These are phyloP conservation scores for Agrypnus murinus DNA, from an alignment of 2,888 invertebrate genomes.

Conservation along the genomic window DNA sequence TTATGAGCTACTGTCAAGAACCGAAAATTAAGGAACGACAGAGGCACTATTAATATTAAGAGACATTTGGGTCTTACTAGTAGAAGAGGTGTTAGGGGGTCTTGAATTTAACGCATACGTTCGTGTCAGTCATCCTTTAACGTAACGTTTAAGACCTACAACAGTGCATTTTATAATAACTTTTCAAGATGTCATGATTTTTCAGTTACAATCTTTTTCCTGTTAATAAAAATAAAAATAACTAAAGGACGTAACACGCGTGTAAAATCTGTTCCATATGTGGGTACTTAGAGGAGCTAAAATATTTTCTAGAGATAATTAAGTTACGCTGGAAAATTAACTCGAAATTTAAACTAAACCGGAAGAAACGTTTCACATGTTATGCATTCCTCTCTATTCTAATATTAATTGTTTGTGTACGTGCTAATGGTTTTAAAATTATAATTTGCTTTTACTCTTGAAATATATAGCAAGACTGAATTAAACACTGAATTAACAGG, in stretches of 20 bases:
- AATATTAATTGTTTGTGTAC: constrained; percentile 1
- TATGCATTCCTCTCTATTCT: not conserved
- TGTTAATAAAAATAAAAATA: not conserved
- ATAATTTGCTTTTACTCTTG: not conserved
- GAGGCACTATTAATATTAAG: constrained; percentile 28
- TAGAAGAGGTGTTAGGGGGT: constrained; percentile 20
- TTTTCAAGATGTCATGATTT: constrained; percentile 22
- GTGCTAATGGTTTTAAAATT: constrained; percentile 14
- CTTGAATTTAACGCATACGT: constrained; percentile 37
- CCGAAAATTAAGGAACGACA: constrained; percentile 44
- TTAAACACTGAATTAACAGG: too few relatives aligned
- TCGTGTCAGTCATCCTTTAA: constrained; percentile 32
- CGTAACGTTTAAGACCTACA: constrained; percentile 20
- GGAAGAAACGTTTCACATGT: not conserved
- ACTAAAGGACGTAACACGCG: constrained; percentile 9
- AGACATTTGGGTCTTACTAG: constrained; percentile 31
- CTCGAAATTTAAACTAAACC: not conserved
- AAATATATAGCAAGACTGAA: too few relatives aligned
- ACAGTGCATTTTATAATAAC: not conserved
- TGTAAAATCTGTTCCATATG: constrained; percentile 27
- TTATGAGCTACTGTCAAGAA: constrained; percentile 32
- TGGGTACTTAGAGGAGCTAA: not conserved
- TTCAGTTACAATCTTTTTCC: constrained; percentile 6
- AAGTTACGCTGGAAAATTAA: constrained; percentile 13
- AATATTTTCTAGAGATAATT: constrained; percentile 8